Base-by-base conservation (phyloP, 2,797 vertebrate genomes). In the Danionella dracula region DNA sequence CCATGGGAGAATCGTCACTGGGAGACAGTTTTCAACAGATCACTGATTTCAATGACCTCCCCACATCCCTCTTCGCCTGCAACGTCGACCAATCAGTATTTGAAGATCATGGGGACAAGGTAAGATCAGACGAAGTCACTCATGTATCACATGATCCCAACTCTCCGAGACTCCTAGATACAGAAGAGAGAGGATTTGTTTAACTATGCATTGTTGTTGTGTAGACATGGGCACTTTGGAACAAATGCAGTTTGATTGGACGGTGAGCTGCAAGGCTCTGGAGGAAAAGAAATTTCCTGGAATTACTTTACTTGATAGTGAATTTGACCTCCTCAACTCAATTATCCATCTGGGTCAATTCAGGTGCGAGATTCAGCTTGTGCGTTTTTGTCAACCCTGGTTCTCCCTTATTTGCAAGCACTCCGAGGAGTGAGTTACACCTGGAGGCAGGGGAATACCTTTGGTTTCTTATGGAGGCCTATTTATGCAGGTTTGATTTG, bases 21-120 rank as follows among this genome's bases (percentile, higher is more conserved):
- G 88, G 89, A 66, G 88, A 75, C 44, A 68, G 87, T 66, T 90
- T 92, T 66, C 78, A 90, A 75, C 89, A 89, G 32, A 89, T 93
- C 78, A 92, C 91, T 0, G 92, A 93, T 77, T 92, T 93, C 88
- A 93, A 89, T 0, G 92, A 93, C 68, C 91, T 93, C 16, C 92
- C 92, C 1, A 90, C 88, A 37, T 87, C 92, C 0, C 76, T 93
- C 51, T 93, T 93, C 12, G 92, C 90, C 1, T 93, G 92, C 78
- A 93, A 92, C 0, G 91, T 93, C 53, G 90, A 92, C 84, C 90
- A 92, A 77, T 90, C 90, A 0, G 92, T 93, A 62, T 93, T 93
- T 75, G 90, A 92, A 84, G 88, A 88, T 51, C 86, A 86, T 64
- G 86, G 88, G 53, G 88, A 86, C 71, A 92, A 91, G 90, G 92